Percentiles rank a stretch among this genome's conserved stretches.
phyloP scores from a whole-genome alignment of 1,140 invertebrate genomes.

The Bombus turneri region DNA sequence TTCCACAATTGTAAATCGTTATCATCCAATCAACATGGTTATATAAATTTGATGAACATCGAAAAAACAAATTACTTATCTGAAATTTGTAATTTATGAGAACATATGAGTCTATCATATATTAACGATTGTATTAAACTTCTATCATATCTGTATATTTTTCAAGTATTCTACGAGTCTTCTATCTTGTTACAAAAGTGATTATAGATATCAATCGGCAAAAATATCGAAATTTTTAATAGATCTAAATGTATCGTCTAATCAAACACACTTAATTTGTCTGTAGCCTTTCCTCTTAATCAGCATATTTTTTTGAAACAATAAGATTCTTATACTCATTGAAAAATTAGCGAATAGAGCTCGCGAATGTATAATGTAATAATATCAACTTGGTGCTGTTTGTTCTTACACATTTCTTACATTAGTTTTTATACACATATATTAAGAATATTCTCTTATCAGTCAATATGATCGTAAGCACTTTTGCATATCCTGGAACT shows the following conservation, averaged over 20 bases:
- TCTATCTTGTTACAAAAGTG: no score
- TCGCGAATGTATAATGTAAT: neutral
- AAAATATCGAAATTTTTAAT: neutral
- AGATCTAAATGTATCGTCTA: neutral
- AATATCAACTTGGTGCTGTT: neutral
- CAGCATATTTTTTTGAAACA: no score
- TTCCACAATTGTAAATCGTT: no score
- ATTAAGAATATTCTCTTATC: slow-evolving; percentile 10
- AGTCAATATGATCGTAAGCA: neutral
- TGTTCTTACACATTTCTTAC: neutral
- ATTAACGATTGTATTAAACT: no score
- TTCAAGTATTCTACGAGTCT: no score
- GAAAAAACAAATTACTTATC: no score
- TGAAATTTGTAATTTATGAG: no score
- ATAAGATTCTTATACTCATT: neutral
- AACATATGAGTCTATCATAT: no score
- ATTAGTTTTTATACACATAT: neutral
- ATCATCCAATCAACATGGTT: no score
- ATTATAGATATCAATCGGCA: no score
- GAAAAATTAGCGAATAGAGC: neutral
- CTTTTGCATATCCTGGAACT: neutral
- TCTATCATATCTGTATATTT: no score
- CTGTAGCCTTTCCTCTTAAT: neutral
- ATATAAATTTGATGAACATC: no score
- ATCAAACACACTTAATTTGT: neutral